A percentile compares a stretch with the other conserved stretches of the same genome.
These are phyloP conservation scores for Ranitomeya variabilis DNA, from an alignment of 2,113 vertebrate genomes.

Conservation along the genomic window DNA sequence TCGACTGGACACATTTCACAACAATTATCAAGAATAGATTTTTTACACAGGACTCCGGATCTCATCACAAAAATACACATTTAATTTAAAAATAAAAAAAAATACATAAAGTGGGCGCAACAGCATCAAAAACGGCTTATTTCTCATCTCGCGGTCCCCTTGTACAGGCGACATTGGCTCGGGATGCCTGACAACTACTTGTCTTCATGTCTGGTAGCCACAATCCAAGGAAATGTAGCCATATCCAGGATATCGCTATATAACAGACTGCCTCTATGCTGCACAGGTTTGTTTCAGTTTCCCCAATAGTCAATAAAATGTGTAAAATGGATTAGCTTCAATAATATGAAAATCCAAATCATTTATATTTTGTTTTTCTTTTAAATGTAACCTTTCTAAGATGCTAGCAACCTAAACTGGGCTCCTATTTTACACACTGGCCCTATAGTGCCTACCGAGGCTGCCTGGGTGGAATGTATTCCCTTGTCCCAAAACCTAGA, in stretches of 20 bases:
- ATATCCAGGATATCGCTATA: not conserved
- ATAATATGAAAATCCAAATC: too few species aligned
- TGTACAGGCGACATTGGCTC: not conserved
- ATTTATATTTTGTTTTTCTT: too few species aligned
- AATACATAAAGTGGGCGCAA: not conserved
- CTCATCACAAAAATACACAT: not conserved
- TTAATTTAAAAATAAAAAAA: not conserved
- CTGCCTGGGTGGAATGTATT: too few species aligned
- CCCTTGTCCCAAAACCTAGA: too few species aligned
- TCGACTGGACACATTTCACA: not conserved
- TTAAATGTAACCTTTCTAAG: too few species aligned
- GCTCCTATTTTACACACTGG: too few species aligned
- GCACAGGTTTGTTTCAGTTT: not conserved
- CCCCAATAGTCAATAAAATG: too few species aligned
- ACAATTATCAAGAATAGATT: not conserved
- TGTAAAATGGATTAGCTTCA: too few species aligned
- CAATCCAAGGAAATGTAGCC: not conserved
- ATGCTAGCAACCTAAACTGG: too few species aligned
- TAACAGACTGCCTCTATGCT: not conserved
- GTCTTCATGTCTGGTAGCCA: not conserved
- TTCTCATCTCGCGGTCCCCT: not conserved
- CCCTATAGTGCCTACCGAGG: too few species aligned
- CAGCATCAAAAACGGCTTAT: not conserved
- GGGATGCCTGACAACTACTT: not conserved
- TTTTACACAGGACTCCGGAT: not conserved